Evolutionary conservation across 2,797 vertebrate species (phyloP), one percentile per base, ranked within the genome.

Genomic region (Varecia variegata): DNA sequence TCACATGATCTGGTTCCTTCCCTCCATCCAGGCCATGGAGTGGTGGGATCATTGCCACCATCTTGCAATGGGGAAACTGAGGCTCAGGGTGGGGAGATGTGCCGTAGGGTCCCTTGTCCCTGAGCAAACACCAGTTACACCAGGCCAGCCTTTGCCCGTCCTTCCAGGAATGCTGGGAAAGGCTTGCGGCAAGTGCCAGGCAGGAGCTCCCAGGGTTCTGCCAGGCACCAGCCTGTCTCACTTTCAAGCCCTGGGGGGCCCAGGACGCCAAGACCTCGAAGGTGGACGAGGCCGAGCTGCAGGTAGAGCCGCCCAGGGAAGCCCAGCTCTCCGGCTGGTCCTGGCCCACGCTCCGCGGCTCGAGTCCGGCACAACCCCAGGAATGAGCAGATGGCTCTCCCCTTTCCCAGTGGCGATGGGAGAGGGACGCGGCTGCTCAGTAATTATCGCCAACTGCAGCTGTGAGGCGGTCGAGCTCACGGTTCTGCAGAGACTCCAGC

Each of bases 401-500:
- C 52, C 40, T 93, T 97, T 96, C 80, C 32, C 0, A 74, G 38
- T 68, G 5, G 5, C 90, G 88, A 74, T 70, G 88, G 84, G 81
- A 93, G 65, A 94, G 15, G 62, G 74, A 93, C 84, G 45, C 71
- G 0, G 96, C 97, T 98, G 97, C 52, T 47, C n/a, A 92, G 94
- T 88, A 97, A 97, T 97, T 94, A 97, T 95, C 94, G 93, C 3
- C 54, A 97, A 81, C 93, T 71, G 92, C 93, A 12, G 97, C 98
- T 97, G 71, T 54, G 12, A 97, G 96, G 97, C 85, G 93, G 52
- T 80, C n/a, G 92, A 93, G 96, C 95, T 97, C 95, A 25, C 4
- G 84, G 88, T 98, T 94, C 92, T 88, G 35, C 58, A 7, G 93
- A 80, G 82, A 43, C 0, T 25, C 30, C 38, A 25, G 89, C 97